phyloP scores from a whole-genome alignment of 2,888 invertebrate genomes.

The Nasonovia ribisnigri region DNA sequence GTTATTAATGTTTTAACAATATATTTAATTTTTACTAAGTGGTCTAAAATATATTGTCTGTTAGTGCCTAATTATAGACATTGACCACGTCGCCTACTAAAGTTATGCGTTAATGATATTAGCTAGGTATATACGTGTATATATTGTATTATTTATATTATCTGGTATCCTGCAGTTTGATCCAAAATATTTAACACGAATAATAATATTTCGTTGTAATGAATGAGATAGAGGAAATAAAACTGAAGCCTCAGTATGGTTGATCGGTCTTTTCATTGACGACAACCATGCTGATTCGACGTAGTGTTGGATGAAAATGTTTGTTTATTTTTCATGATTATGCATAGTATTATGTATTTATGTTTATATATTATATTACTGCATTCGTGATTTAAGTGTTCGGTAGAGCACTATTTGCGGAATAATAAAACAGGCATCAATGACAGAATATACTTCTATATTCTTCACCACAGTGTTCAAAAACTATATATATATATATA shows the following conservation, averaged over 20 bases:
- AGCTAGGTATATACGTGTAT: no score
- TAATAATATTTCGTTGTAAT: background rate
- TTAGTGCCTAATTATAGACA: no score
- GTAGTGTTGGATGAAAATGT: background rate
- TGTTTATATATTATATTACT: background rate
- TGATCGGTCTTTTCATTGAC: background rate
- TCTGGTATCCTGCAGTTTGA: background rate
- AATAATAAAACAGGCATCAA: background rate
- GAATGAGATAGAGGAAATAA: background rate
- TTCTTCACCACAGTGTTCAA: background rate
- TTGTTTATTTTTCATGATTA: background rate
- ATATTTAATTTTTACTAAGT: no score
- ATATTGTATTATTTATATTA: background rate
- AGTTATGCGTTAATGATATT: no score
- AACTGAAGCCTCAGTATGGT: background rate
- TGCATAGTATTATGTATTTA: background rate
- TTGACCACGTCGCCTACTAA: no score
- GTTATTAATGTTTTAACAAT: no score
- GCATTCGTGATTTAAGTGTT: background rate
- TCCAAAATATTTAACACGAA: background rate
- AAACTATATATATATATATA: background rate
- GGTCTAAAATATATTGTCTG: no score
- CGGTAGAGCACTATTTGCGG: background rate
- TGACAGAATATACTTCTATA: background rate
- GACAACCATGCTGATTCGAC: background rate